A percentile compares a stretch with the other conserved stretches of the same genome.
Evolutionary conservation across 2,888 invertebrate genomes (phyloP).

Genomic region (Mellilla xanthometata): DNA sequence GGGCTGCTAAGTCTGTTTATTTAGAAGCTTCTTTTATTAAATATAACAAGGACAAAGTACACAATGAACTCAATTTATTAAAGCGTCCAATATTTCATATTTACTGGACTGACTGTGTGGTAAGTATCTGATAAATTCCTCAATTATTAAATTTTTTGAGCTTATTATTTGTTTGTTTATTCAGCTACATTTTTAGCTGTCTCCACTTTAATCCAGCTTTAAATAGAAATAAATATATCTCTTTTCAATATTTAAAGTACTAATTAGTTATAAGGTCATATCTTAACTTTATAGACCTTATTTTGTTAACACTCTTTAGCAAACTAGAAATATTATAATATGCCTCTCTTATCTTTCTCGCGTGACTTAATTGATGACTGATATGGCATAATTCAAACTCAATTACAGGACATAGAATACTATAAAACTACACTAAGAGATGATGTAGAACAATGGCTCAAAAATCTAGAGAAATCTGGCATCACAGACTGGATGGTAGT

Average conservation of each 20-base stretch:
- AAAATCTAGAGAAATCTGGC: slow-evolving; percentile 87
- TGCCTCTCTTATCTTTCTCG: not conserved
- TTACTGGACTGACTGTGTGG: slow-evolving; percentile 97
- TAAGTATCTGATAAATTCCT: slow-evolving; percentile 72
- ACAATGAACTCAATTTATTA: slow-evolving; percentile 90
- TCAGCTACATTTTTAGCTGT: no score
- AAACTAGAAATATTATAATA: no score
- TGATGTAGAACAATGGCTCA: slow-evolving; percentile 94
- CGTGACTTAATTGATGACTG: slow-evolving; percentile 11
- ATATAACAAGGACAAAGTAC: slow-evolving; percentile 88
- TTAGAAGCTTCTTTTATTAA: slow-evolving; percentile 92
- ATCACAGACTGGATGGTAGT: slow-evolving; percentile 97
- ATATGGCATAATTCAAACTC: slow-evolving; percentile 4
- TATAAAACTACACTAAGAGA: slow-evolving; percentile 95
- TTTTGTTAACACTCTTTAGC: not conserved
- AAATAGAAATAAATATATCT: no score
- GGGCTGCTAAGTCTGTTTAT: slow-evolving; percentile 92
- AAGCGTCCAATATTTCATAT: slow-evolving; percentile 96
- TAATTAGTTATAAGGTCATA: no score
- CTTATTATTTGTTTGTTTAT: no score
- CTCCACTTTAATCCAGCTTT: no score
- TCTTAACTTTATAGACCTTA: not conserved
- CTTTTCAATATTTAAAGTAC: no score
- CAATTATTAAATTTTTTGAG: no score
- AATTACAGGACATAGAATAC: slow-evolving; percentile 92